Evolutionary conservation across 1,140 invertebrate genomes (phyloP).

Genomic region (Trichomalopsis sarcophagae): DNA sequence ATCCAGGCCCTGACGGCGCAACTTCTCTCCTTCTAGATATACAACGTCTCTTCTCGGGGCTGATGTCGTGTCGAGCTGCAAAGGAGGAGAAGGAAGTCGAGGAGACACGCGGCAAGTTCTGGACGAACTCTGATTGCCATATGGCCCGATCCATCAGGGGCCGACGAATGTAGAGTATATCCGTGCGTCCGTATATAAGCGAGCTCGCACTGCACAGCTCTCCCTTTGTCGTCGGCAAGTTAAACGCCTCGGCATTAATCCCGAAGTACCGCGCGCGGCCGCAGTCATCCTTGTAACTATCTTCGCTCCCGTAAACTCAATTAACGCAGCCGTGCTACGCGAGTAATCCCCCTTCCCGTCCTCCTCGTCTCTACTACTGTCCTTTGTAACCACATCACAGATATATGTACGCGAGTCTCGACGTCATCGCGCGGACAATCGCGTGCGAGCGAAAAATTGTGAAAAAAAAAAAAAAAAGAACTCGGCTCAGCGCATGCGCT

Average conservation of each 20-base stretch:
- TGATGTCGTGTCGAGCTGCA: not conserved
- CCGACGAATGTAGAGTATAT: not conserved
- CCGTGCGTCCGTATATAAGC: not conserved
- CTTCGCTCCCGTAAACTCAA: slow-evolving; percentile 16
- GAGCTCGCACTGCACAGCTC: not conserved
- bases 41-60: not conserved
- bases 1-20: not conserved
- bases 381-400: not conserved
- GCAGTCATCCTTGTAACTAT: not conserved
- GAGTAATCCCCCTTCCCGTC: not conserved
- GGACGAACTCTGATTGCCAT: slow-evolving; percentile 55
- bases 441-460: too few species aligned
- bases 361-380: not conserved
- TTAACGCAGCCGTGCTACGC: slow-evolving; percentile 14
- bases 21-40: not conserved
- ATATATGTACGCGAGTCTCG: too few species aligned
- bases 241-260: slow-evolving; percentile 33
- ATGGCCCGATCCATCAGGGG: slow-evolving; percentile 18
- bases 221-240: slow-evolving; percentile 4
- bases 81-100: not conserved
- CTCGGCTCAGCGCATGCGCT: too few species aligned
- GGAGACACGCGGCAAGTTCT: slow-evolving; percentile 3
- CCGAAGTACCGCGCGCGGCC: not conserved
- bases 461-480: too few species aligned
- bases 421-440: too few species aligned